Evolutionary conservation across 2,113 vertebrate genomes (phyloP), one percentile per base, ranked within the genome.

Genomic region (Cheirogaleus medius): DNA sequence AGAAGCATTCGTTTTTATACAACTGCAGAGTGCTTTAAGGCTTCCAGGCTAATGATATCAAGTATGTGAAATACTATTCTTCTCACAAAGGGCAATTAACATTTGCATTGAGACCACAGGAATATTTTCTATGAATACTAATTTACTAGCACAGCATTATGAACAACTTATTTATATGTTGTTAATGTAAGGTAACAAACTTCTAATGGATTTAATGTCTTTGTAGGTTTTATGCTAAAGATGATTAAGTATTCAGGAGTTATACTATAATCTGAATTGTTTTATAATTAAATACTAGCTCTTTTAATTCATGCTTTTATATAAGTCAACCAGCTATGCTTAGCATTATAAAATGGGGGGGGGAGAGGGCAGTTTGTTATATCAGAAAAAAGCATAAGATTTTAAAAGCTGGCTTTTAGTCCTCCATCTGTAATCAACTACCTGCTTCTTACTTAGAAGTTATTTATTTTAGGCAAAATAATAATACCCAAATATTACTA

Each of bases 1-100:
- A 98, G 96, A 90, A 87, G 97, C 91, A 97, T 97, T 95, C 91
- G 96, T 8, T 73, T 96, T 96, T 58, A 34, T 63, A 34, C 52
- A 98, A 94, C 77, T 87, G 78, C 94, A 95, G 84, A 63, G 81
- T 87, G 93, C 94, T 91, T 54, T 83, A 93, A 89, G 54, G 73
- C 77, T 97, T 97, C 77, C 58, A 87, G 94, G 66, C 84, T 25
- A 44, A 95, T 78, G 27, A 96, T 52, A 88, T 90, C 93, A 97
- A 56, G 86, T 77, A 97, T 68, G 83, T 78, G 68, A 80, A 81
- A 81, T 42, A 81, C 63, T 94, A 56, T 96, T 97, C 93, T 96
- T 95, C 39, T 95, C 91, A 92, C 73, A 93, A 96, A 96, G 84
- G 91, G 58, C 86, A 95, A 96, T 90, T 90, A 90, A 91, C 69